Evolutionary conservation across 2,888 invertebrate genomes (phyloP).

Genomic region (Hemithea aestivaria): DNA sequence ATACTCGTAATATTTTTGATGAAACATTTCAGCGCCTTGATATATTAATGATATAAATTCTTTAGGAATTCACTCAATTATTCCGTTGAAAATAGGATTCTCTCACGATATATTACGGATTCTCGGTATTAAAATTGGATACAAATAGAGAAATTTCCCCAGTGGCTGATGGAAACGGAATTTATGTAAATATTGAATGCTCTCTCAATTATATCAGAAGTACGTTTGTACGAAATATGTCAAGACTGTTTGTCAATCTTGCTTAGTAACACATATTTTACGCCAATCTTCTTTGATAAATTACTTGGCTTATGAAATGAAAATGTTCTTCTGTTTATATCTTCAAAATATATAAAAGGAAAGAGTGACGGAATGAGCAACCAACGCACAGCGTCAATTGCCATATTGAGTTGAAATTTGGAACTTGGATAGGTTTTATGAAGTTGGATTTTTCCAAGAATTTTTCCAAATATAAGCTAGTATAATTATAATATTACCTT

Average conservation of each 20-base stretch:
- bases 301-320: too few relatives aligned
- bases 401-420: too few relatives aligned
- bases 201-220: background rate
- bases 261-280: background rate
- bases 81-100: slow-evolving; percentile 12
- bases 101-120: slow-evolving; percentile 13
- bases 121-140: slow-evolving; percentile 14
- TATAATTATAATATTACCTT: too few relatives aligned
- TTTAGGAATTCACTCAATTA: slow-evolving; percentile 18
- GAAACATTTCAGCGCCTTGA: slow-evolving; percentile 14
- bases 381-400: too few relatives aligned
- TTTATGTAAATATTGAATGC: slow-evolving; percentile 7
- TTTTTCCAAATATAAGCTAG: too few relatives aligned
- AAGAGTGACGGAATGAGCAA: too few relatives aligned
- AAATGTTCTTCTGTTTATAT: too few relatives aligned
- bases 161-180: background rate
- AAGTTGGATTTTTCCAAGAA: too few relatives aligned
- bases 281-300: slow-evolving; percentile 3
- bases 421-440: too few relatives aligned
- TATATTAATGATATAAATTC: too few relatives aligned
- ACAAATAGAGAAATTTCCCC: slow-evolving; percentile 8
- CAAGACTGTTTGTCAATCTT: background rate
- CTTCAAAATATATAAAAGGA: too few relatives aligned
- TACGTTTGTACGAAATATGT: background rate
- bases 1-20: too few relatives aligned